phyloP scores from a whole-genome alignment of 1,140 invertebrate species.

The Ridgeia piscesae region DNA sequence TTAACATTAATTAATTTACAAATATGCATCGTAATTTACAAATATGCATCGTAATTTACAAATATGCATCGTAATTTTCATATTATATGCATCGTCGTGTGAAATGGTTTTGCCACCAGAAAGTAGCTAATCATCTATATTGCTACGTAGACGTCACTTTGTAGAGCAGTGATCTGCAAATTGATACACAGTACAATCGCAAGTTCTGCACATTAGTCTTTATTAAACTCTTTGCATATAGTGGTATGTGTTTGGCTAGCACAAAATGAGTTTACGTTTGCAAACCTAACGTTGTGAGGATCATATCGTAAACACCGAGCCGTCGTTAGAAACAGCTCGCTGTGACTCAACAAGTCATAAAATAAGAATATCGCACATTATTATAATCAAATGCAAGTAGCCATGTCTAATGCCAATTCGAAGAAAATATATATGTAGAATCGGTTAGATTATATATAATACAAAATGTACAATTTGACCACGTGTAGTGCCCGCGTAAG shows the following conservation, averaged over 20 bases:
- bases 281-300: not conserved
- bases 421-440: not conserved
- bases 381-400: not conserved
- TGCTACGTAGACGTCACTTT: not conserved
- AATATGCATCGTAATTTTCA: no score
- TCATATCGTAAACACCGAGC: not conserved
- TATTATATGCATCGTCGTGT: no score
- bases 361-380: not conserved
- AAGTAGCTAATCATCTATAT: not conserved
- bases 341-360: not conserved
- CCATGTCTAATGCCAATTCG: not conserved
- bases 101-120: no score
- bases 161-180: not conserved
- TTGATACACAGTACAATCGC: not conserved
- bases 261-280: not conserved
- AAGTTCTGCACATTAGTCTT: not conserved
- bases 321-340: not conserved
- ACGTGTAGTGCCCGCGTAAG: not conserved
- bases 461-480: not conserved
- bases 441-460: not conserved
- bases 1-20: no score
- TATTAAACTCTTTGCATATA: slow-evolving; percentile 6
- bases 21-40: no score
- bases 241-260: not conserved
- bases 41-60: no score